Percentiles rank a stretch among this genome's conserved stretches.
Conservation (phyloP, 2,797 vertebrate species). For the Lepilemur ruficaudatus region DNA sequence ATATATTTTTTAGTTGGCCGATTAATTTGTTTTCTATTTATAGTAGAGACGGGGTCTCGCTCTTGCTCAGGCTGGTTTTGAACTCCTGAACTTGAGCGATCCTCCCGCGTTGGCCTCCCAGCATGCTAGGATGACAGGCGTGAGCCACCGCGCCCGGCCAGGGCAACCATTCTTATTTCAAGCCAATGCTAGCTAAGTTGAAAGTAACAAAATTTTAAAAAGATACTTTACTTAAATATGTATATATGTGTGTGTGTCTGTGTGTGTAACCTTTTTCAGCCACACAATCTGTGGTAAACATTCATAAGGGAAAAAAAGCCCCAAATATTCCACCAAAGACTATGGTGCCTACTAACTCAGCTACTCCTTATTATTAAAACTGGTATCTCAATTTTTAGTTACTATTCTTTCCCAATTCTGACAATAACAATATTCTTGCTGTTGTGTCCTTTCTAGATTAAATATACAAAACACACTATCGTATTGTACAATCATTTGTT, state of each 20-base stretch:
- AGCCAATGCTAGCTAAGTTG: not conserved
- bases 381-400: constrained; percentile 1
- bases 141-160: too few species aligned
- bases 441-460: not conserved
- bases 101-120: too few species aligned
- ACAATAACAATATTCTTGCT: not conserved
- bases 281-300: constrained; percentile 31
- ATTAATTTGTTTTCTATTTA: too few species aligned
- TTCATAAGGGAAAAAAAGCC: not conserved
- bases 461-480: not conserved
- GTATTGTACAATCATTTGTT: not conserved
- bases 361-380: constrained; percentile 4
- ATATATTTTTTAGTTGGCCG: too few species aligned
- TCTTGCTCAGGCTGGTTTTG: too few species aligned
- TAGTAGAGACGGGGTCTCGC: too few species aligned
- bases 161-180: too few species aligned
- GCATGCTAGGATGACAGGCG: too few species aligned
- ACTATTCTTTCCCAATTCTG: constrained; percentile 12
- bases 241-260: not conserved
- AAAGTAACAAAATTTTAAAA: constrained; percentile 22
- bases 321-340: not conserved
- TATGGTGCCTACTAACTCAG: not conserved
- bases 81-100: too few species aligned
- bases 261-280: not conserved
- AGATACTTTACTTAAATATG: not conserved